Evolutionary conservation across 1,140 invertebrate species (phyloP), one percentile per base, ranked within the genome.

Genomic region (Lasioglossum baleicum): DNA sequence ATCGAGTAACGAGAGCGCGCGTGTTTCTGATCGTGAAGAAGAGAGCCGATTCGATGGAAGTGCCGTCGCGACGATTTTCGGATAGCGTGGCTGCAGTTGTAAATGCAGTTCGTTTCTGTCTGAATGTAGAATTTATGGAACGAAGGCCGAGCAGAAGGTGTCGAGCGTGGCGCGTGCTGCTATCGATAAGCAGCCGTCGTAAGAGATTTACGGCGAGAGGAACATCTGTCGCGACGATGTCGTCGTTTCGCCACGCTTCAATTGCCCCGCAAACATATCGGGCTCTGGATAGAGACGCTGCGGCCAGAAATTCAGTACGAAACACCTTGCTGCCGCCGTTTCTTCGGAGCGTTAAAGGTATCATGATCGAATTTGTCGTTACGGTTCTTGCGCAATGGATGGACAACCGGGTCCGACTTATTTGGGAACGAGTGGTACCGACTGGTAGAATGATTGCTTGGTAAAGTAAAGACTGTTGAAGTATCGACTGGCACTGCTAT

Each of bases 201-300:
- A 26, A 71, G 60, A 77, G 80, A 81, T 81, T 71, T 81, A 77
- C 67, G 60, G 65, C 13, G 40, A 17, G 8, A 7, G 58, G 13
- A 66, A 48, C 80, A 76, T 69, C 73, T 75, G 65, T 68, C 72
- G 56, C 7, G 58, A 51, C 53, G 64, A 61, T 67, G 40, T 61
- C 35, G 48, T n/a, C 53, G 64, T 67, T 61, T 26, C 71, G 56
- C n/a, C 42, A 67, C 40, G 72, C 51, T 75, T 75, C 78, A 15
- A 75, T 51, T 31, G 64, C 51, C 35, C n/a, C 51, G 42, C 64
- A 53, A 73, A 53, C 51, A n/a, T 75, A 61, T 65, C 53, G 48
- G 26, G 17, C 56, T 67, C 20, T 7, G 5, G 48, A 74, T 75
- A 56, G 51, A 71, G 53, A 66, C 61, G 60, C 42, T 35, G 42